These are phyloP conservation scores for Nephrotoma guestfalica DNA, from an alignment of 2,888 invertebrate species.

Conservation along the genomic window DNA sequence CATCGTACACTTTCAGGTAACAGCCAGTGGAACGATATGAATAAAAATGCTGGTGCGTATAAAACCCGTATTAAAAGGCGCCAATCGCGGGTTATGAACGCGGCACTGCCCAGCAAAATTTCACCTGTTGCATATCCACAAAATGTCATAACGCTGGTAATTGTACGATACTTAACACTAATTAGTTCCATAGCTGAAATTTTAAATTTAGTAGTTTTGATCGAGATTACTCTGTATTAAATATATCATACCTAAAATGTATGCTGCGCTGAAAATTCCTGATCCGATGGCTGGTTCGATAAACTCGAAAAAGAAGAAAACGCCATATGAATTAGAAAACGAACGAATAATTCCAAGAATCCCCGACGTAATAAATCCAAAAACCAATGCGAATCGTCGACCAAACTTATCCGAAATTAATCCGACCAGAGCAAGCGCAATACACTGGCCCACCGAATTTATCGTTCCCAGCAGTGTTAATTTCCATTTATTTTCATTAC, in stretches of 20 bases:
- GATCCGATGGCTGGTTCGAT: conserved; percentile 26
- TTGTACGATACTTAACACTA: background rate
- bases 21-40: conserved; percentile 41
- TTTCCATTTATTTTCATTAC: conserved; percentile 41
- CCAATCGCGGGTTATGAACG: background rate
- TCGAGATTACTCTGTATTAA: too few relatives aligned
- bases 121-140: background rate
- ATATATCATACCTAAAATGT: conserved; percentile 25
- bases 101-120: background rate
- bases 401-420: conserved; percentile 23
- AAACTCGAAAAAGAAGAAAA: conserved; percentile 29
- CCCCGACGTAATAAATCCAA: conserved; percentile 23
- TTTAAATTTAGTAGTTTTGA: background rate
- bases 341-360: conserved; percentile 27
- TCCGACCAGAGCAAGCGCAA: conserved; percentile 47
- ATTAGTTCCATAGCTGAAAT: background rate
- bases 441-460: conserved; percentile 47
- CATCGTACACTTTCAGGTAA: conserved; percentile 49
- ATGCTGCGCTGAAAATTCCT: conserved; percentile 28
- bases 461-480: conserved; percentile 49
- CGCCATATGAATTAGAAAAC: conserved; percentile 27
- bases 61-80: background rate
- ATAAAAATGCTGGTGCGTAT: background rate
- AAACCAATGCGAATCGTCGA: conserved; percentile 25
- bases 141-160: background rate